A percentile compares a stretch with the other conserved stretches of the same genome.
Evolutionary conservation across 2,797 vertebrate genomes (phyloP).

Genomic region (Ctenochaetus hawaiiensis): DNA sequence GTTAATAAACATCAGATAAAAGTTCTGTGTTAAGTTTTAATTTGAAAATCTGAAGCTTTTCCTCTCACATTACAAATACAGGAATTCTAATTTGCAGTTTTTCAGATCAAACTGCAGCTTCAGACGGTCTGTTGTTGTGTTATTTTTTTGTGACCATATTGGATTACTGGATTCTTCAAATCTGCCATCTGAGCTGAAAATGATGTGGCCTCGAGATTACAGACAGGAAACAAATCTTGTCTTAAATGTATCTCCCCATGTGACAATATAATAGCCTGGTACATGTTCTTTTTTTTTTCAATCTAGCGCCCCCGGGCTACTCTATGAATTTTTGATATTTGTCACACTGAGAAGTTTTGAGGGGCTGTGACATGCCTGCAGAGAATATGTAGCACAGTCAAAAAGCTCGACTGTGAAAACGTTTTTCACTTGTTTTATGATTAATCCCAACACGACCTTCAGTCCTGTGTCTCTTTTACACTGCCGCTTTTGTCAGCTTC

Average conservation of each 20-base stretch:
- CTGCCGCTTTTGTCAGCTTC: slow-evolving; percentile 8
- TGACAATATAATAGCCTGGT: slow-evolving; percentile 53
- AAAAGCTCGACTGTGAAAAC: slow-evolving; percentile 36
- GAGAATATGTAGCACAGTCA: slow-evolving; percentile 45
- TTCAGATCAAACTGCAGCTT: slow-evolving; percentile 18
- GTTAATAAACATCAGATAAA: neutral
- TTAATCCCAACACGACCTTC: slow-evolving; percentile 43
- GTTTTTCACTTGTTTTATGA: slow-evolving; percentile 35
- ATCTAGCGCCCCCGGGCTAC: slow-evolving; percentile 44
- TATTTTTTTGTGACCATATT: slow-evolving; percentile 34
- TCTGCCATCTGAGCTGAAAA: slow-evolving; percentile 34
- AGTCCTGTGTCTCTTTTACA: slow-evolving; percentile 21
- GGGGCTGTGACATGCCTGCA: slow-evolving; percentile 49
- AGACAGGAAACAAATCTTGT: slow-evolving; percentile 43
- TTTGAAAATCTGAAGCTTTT: neutral
- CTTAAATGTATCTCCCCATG: slow-evolving; percentile 45
- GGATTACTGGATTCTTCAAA: slow-evolving; percentile 48
- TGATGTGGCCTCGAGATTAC: slow-evolving; percentile 50
- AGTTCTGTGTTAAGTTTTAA: too few species aligned
- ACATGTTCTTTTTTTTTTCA: slow-evolving; percentile 21
- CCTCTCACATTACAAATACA: slow-evolving; percentile 4
- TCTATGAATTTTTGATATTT: slow-evolving; percentile 69
- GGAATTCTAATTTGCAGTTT: slow-evolving; percentile 1
- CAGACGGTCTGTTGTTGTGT: slow-evolving; percentile 12
- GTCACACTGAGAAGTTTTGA: slow-evolving; percentile 56